Conservation (phyloP, 1,140 invertebrate genomes). For the Diabrotica undecimpunctata region DNA sequence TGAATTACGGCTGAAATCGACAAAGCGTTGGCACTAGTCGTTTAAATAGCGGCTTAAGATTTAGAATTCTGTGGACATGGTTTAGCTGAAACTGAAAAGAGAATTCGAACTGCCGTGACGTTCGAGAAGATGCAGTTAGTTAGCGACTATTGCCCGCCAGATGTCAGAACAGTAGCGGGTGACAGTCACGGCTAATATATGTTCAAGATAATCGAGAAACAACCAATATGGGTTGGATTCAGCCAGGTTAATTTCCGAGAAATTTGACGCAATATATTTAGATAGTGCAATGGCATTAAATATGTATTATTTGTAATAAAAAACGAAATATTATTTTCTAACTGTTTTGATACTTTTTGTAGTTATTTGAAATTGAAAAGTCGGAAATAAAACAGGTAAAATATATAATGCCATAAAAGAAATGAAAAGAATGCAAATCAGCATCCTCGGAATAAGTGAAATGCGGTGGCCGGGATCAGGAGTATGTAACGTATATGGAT, state of each 20-base stretch:
- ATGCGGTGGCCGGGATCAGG: too few species aligned
- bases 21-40: constrained; percentile 11
- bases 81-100: constrained; percentile 26
- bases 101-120: constrained; percentile 31
- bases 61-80: constrained; percentile 27
- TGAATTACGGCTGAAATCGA: constrained; percentile 14
- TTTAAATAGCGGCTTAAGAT: constrained; percentile 21
- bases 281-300: too few species aligned
- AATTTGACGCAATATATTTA: too few species aligned
- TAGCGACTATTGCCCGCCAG: constrained; percentile 42
- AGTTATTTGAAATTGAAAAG: too few species aligned
- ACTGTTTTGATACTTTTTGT: too few species aligned
- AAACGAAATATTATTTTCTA: too few species aligned
- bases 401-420: too few species aligned
- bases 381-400: too few species aligned
- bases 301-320: too few species aligned
- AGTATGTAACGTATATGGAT: too few species aligned
- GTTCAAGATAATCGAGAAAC: constrained; percentile 35
- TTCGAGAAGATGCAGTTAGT: constrained; percentile 37
- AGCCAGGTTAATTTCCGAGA: neutral
- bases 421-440: too few species aligned
- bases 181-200: constrained; percentile 41
- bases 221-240: neutral
- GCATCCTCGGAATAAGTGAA: too few species aligned
- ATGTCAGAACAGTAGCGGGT: constrained; percentile 42